A percentile compares a stretch with the other conserved stretches of the same genome.
Evolutionary conservation across 2,113 vertebrate genomes (phyloP).

Genomic region (Excalfactoria chinensis): DNA sequence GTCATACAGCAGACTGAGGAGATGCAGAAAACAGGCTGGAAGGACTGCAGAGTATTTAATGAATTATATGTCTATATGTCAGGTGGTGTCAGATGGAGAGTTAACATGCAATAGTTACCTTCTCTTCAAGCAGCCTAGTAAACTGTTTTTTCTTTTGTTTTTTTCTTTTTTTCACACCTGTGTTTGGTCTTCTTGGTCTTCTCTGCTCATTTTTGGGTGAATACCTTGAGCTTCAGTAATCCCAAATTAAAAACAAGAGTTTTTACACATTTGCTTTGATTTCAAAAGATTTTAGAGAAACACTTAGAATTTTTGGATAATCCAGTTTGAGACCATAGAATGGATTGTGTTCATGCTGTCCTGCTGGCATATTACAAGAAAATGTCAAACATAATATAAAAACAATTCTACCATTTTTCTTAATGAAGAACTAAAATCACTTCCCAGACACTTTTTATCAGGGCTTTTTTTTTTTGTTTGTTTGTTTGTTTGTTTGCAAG

Average conservation of each 20-base stretch:
- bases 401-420: neutral
- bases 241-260: neutral
- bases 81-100: rapidly evolving
- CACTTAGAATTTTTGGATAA: neutral
- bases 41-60: neutral
- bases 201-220: neutral
- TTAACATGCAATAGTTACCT: rapidly evolving
- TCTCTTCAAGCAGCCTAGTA: neutral
- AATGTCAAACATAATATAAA: neutral
- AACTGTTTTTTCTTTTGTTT: neutral
- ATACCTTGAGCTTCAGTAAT: neutral
- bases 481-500: neutral
- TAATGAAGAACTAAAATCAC: neutral
- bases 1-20: neutral
- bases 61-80: neutral
- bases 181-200: neutral
- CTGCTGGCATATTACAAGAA: neutral
- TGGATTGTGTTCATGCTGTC: neutral
- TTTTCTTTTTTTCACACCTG: neutral
- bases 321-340: neutral
- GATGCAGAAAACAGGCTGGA: neutral
- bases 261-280: neutral
- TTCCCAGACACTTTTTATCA: neutral
- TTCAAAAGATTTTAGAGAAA: neutral
- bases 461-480: neutral